Evolutionary conservation across 2,888 invertebrate genomes (phyloP).

Genomic region (Pasiphila rectangulata): DNA sequence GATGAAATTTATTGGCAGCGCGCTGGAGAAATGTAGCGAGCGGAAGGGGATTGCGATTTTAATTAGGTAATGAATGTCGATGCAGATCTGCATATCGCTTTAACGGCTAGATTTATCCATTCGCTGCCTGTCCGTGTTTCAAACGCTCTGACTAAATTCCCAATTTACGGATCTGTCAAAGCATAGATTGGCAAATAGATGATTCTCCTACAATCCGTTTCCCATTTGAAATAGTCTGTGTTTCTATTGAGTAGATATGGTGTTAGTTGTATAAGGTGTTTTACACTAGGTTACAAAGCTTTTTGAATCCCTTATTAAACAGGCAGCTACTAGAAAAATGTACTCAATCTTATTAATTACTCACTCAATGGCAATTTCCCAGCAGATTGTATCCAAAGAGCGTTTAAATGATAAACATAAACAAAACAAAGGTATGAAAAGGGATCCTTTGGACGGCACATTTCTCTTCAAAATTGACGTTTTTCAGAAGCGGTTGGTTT

Average conservation of each 20-base stretch:
- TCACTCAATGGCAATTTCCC: conserved; percentile 40
- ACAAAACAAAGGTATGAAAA: conserved; percentile 67
- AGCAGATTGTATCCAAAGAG: conserved; percentile 55
- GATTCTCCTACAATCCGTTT: conserved; percentile 29
- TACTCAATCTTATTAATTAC: conserved; percentile 8
- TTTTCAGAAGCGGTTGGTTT: conserved; percentile 79
- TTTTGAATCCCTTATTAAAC: too few species aligned
- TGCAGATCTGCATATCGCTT: conserved; percentile 80
- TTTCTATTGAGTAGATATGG: conserved; percentile 9
- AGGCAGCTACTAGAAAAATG: background rate
- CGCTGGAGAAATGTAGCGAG: conserved; percentile 80
- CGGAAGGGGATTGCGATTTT: conserved; percentile 81
- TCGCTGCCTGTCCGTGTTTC: conserved; percentile 65
- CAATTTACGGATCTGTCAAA: conserved; percentile 44
- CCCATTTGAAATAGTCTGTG: conserved; percentile 25
- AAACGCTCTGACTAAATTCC: conserved; percentile 62
- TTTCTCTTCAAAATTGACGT: conserved; percentile 80
- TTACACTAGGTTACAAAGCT: too few species aligned
- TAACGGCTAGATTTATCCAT: conserved; percentile 78
- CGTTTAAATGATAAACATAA: conserved; percentile 67
- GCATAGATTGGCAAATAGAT: conserved; percentile 39
- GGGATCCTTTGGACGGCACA: conserved; percentile 75
- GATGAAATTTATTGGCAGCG: conserved; percentile 81
- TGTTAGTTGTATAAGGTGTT: too few species aligned
- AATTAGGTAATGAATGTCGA: conserved; percentile 82